These are phyloP conservation scores for Cheiracanthium punctorium DNA, from an alignment of 2,888 invertebrate species.

Conservation along the genomic window DNA sequence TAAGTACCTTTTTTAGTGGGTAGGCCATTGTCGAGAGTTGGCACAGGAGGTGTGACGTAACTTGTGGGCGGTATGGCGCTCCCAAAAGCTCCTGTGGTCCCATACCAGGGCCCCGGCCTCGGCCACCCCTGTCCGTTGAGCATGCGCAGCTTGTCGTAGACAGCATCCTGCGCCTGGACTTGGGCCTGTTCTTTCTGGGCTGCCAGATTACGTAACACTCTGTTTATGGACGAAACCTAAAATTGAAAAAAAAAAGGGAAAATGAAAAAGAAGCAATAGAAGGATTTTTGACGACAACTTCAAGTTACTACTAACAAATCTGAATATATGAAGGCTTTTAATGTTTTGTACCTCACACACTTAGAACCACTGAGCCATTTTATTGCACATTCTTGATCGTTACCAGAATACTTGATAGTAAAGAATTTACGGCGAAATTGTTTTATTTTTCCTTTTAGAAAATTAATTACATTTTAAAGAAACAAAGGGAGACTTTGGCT, in stretches of 20 bases:
- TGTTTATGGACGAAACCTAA: slow-evolving; percentile 98
- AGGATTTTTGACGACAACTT: not conserved
- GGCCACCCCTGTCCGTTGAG: slow-evolving; percentile 76
- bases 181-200: slow-evolving; percentile 91
- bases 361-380: too few relatives aligned
- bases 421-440: too few relatives aligned
- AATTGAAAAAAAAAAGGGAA: slow-evolving; percentile 28
- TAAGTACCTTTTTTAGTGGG: slow-evolving; percentile 71
- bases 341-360: too few relatives aligned
- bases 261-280: not conserved
- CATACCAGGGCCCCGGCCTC: slow-evolving; percentile 72
- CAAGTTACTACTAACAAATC: too few relatives aligned
- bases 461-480: too few relatives aligned
- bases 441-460: too few relatives aligned
- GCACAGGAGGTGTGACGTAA: slow-evolving; percentile 70
- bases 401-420: too few relatives aligned
- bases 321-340: too few relatives aligned
- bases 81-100: slow-evolving; percentile 71
- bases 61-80: slow-evolving; percentile 67
- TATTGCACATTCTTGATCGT: too few relatives aligned
- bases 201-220: slow-evolving; percentile 95
- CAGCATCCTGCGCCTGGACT: slow-evolving; percentile 73
- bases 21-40: slow-evolving; percentile 55
- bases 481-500: too few relatives aligned
- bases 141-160: slow-evolving; percentile 77